A percentile compares a stretch with the other conserved stretches of the same genome.
phyloP scores from a whole-genome alignment of 2,888 invertebrate genomes.

The Priocnemis perturbator region DNA sequence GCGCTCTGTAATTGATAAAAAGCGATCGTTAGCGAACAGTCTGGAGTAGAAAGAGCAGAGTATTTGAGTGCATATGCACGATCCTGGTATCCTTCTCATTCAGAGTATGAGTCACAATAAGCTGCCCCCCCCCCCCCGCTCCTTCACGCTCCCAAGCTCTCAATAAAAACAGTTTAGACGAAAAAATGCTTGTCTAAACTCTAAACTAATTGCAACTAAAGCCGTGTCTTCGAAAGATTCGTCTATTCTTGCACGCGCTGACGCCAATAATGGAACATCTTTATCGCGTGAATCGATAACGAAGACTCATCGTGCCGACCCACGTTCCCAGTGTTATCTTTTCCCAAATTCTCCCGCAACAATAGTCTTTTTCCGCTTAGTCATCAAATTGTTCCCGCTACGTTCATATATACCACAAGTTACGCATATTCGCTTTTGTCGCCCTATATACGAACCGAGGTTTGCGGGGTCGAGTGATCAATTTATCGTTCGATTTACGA shows the following conservation, averaged over 20 bases:
- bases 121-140: no score
- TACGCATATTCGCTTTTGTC: slow-evolving; percentile 18
- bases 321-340: not conserved
- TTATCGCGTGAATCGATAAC: no score
- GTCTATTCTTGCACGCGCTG: not conserved
- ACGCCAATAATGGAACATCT: no score
- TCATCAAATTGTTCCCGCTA: not conserved
- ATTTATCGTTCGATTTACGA: slow-evolving; percentile 66
- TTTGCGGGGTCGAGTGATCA: slow-evolving; percentile 48
- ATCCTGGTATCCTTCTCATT: no score
- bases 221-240: not conserved
- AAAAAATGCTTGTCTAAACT: no score
- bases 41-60: not conserved
- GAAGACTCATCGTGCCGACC: no score
- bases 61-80: not conserved
- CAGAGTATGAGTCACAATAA: no score
- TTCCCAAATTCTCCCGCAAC: not conserved
- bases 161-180: no score
- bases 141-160: no score
- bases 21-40: not conserved
- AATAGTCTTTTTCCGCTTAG: not conserved
- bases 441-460: slow-evolving; percentile 30
- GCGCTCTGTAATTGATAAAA: not conserved
- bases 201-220: not conserved
- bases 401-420: slow-evolving; percentile 17